Percentiles rank a stretch among this genome's conserved stretches.
Conservation (phyloP, 92 coral and sea anemone species). For the Plumapathes pennacea region DNA sequence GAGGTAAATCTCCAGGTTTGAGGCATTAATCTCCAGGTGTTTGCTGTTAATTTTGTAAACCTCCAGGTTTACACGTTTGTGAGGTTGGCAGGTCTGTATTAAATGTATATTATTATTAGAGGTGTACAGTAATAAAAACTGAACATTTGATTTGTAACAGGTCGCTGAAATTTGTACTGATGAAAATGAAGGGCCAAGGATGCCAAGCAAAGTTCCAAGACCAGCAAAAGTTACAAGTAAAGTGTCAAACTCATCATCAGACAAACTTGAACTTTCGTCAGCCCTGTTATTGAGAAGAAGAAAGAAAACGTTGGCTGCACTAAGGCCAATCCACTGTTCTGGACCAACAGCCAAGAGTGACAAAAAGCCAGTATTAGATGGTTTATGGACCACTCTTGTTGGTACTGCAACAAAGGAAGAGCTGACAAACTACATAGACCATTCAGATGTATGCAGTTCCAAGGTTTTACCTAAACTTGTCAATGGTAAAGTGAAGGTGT, state of each 20-base stretch:
- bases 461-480: conserved; percentile 36
- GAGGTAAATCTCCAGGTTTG: too few species aligned
- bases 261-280: conserved; percentile 18
- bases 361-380: conserved; percentile 36
- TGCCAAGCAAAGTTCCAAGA: conserved; percentile 2
- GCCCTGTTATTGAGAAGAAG: conserved; percentile 12
- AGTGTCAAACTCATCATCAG: conserved; percentile 9
- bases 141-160: too few species aligned
- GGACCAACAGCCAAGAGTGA: too few species aligned
- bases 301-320: conserved; percentile 25
- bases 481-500: conserved; percentile 21
- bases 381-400: conserved; percentile 42
- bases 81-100: too few species aligned
- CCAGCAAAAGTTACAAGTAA: conserved; percentile 17
- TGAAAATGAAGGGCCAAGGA: conserved; percentile 7
- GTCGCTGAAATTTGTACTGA: conserved; percentile 25
- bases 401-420: conserved; percentile 37
- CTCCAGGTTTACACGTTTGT: too few species aligned
- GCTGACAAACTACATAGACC: conserved; percentile 20
- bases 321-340: conserved; percentile 30
- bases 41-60: too few species aligned
- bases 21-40: too few species aligned
- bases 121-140: too few species aligned
- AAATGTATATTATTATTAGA: too few species aligned
- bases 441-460: conserved; percentile 23